A percentile compares a stretch with the other conserved stretches of the same genome.
Evolutionary conservation across 1,140 invertebrate species (phyloP).

Genomic region (Drosophila hydei): DNA sequence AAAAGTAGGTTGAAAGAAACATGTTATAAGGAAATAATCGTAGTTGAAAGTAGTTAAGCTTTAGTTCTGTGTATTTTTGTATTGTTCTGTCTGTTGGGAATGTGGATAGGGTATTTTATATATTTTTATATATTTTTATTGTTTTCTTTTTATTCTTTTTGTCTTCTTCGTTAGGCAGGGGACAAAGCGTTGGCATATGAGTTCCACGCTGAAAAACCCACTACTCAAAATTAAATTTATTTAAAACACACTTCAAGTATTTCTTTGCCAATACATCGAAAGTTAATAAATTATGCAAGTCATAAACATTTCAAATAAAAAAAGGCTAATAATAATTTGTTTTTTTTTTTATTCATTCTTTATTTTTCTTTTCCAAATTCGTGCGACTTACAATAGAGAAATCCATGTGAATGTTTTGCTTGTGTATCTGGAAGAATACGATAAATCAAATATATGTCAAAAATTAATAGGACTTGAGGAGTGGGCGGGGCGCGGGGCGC

Average conservation of each 20-base stretch:
- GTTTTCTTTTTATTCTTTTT: constrained; percentile 22
- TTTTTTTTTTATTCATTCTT: constrained; percentile 41
- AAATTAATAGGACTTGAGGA: constrained; percentile 71
- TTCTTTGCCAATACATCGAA: too few relatives aligned
- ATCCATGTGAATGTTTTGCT: constrained; percentile 83
- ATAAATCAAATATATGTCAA: constrained; percentile 77
- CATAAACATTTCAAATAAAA: too few relatives aligned
- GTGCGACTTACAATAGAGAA: constrained; percentile 83
- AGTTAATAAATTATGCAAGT: too few relatives aligned
- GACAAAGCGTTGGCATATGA: too few relatives aligned
- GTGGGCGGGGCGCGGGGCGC: constrained; percentile 4
- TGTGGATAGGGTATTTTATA: constrained; percentile 9
- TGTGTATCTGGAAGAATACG: constrained; percentile 83
- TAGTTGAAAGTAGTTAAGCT: constrained; percentile 36
- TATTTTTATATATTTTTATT: constrained; percentile 13
- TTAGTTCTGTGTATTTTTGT: constrained; percentile 42
- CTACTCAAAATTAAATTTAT: too few relatives aligned
- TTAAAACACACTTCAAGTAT: too few relatives aligned
- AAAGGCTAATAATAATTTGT: constrained; percentile 3
- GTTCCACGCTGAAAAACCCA: too few relatives aligned
- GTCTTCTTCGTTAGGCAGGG: neutral
- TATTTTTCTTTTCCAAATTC: constrained; percentile 60
- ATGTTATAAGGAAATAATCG: constrained; percentile 26
- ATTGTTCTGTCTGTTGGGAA: constrained; percentile 22
- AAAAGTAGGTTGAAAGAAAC: constrained; percentile 17